A percentile compares a stretch with the other conserved stretches of the same genome.
phyloP scores from a whole-genome alignment of 30 jellyfish, hydroid and myxozoan species.

The Aurelia coerulea region DNA sequence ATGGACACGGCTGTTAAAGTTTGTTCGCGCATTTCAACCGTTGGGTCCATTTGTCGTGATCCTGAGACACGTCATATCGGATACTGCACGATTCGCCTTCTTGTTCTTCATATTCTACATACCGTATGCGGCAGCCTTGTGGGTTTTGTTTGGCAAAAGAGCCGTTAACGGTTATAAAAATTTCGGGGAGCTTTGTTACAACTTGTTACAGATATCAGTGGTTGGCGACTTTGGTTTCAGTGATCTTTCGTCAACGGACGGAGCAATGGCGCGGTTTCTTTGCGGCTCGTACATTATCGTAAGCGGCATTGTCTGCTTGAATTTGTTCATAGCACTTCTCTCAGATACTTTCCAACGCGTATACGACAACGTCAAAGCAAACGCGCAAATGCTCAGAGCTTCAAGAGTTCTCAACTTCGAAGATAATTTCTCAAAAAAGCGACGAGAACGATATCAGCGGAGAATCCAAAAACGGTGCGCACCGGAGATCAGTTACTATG shows the following conservation, averaged over 20 bases:
- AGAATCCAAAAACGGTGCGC: constrained; percentile 70
- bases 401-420: constrained; percentile 77
- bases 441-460: constrained; percentile 45
- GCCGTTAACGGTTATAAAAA: constrained; percentile 76
- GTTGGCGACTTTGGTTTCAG: constrained; percentile 88
- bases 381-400: constrained; percentile 94
- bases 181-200: constrained; percentile 75
- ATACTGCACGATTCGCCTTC: constrained; percentile 72
- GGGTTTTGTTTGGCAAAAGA: constrained; percentile 85
- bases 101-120: constrained; percentile 76
- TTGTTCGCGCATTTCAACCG: constrained; percentile 91
- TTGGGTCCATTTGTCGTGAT: constrained; percentile 95
- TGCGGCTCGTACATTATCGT: constrained; percentile 87
- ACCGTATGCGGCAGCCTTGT: constrained; percentile 95
- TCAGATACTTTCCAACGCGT: constrained; percentile 99
- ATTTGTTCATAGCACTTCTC: constrained; percentile 91
- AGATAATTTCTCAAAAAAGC: constrained; percentile 51
- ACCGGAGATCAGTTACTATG: constrained; percentile 88
- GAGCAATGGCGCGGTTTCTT: constrained; percentile 82
- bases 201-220: constrained; percentile 78
- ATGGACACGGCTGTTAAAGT: constrained; percentile 92
- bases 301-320: constrained; percentile 89
- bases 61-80: constrained; percentile 85
- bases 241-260: constrained; percentile 47
- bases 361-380: constrained; percentile 96